Evolutionary conservation across 1,140 invertebrate species (phyloP).

Genomic region (Mya arenaria): DNA sequence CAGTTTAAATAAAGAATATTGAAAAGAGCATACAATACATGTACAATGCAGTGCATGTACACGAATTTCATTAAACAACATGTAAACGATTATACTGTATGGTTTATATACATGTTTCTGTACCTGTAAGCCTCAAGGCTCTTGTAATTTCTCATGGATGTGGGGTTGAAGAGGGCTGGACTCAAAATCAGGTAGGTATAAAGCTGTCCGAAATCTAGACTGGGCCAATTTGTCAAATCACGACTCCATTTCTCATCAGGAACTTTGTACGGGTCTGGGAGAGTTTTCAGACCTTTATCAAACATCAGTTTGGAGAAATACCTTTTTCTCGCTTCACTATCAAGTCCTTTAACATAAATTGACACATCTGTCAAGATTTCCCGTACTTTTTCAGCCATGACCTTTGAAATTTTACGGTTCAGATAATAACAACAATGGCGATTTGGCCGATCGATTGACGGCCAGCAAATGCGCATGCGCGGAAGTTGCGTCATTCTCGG

Average conservation of each 20-base stretch:
- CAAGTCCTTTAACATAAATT: not conserved
- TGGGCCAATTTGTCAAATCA: not conserved
- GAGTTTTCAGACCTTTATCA: not conserved
- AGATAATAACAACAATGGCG: too few species aligned
- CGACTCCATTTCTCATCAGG: not conserved
- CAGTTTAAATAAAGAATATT: not conserved
- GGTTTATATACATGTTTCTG: not conserved
- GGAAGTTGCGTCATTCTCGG: not conserved
- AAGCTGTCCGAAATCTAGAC: not conserved
- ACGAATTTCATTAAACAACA: not conserved
- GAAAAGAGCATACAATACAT: not conserved
- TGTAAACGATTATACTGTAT: not conserved
- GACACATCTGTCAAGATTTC: not conserved
- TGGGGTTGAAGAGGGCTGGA: not conserved
- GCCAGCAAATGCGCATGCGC: constrained; percentile 17
- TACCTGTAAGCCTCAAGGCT: not conserved
- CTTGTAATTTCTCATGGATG: not conserved
- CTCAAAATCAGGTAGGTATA: not conserved
- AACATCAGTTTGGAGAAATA: not conserved
- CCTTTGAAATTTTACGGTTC: not conserved
- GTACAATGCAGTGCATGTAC: not conserved
- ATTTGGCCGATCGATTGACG: not conserved
- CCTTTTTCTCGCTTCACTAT: not conserved
- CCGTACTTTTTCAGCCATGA: not conserved
- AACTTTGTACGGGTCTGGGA: too few species aligned